Conservation (phyloP, 2,888 invertebrate species). For the Drosophila atripex region DNA sequence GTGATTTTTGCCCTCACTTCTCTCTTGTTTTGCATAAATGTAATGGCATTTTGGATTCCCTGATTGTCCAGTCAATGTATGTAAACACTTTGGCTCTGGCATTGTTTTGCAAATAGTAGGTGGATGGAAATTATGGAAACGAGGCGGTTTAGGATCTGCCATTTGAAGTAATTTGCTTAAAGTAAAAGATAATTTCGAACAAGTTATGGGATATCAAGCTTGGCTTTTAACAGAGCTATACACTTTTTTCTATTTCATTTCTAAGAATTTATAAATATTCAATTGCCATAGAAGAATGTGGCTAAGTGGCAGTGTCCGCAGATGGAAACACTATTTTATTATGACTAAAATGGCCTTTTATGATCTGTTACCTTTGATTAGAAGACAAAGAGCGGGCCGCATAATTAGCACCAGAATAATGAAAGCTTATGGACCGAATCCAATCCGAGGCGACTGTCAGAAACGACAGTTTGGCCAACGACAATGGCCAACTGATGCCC, state of each 20-base stretch:
- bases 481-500: conserved; percentile 34
- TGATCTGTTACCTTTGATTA: conserved; percentile 25
- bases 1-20: conserved; percentile 55
- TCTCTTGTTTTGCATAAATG: conserved; percentile 66
- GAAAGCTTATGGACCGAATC: conserved; percentile 66
- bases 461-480: conserved; percentile 51
- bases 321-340: conserved; percentile 23
- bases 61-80: conserved; percentile 63
- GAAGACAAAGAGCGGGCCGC: conserved; percentile 42
- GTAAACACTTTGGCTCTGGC: conserved; percentile 50
- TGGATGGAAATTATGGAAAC: conserved; percentile 15
- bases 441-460: conserved; percentile 55
- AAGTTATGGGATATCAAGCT: conserved; percentile 1
- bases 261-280: conserved; percentile 10
- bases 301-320: conserved; percentile 17
- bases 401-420: conserved; percentile 71
- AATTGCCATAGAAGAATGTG: conserved; percentile 5
- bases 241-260: not conserved
- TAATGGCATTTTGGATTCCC: conserved; percentile 52
- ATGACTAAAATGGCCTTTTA: conserved; percentile 40
- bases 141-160: not conserved
- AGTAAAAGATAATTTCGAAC: conserved; percentile 19
- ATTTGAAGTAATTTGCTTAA: conserved; percentile 21
- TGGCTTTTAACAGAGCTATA: conserved; percentile 7
- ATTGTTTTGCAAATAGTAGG: conserved; percentile 37